These are phyloP conservation scores for Atta colombica DNA, from an alignment of 1,140 invertebrate species.

Conservation along the genomic window DNA sequence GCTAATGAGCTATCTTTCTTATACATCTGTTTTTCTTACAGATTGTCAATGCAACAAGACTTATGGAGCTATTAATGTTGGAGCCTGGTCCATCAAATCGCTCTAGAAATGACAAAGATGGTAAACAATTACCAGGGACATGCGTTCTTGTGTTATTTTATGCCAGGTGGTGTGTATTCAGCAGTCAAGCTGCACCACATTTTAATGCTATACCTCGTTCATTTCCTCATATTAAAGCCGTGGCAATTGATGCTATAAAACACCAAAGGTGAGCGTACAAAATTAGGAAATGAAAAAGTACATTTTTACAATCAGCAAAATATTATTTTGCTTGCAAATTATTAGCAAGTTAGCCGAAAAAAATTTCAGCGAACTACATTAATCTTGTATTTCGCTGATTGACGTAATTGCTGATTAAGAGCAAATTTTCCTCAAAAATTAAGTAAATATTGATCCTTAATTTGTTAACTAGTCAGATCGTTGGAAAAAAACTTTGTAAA, in stretches of 20 bases:
- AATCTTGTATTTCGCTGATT: too few relatives aligned
- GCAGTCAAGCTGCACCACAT: constrained; percentile 94
- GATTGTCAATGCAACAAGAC: constrained; percentile 88
- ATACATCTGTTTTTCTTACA: constrained; percentile 69
- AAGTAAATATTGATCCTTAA: too few relatives aligned
- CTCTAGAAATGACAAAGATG: constrained; percentile 79
- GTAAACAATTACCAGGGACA: constrained; percentile 87
- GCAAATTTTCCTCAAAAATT: too few relatives aligned
- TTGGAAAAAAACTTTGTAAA: too few relatives aligned
- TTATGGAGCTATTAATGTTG: constrained; percentile 87
- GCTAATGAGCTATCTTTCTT: neutral
- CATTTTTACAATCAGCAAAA: too few relatives aligned
- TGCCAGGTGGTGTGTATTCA: constrained; percentile 95
- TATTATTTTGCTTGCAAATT: too few relatives aligned
- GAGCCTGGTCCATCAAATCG: constrained; percentile 86
- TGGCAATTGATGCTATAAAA: constrained; percentile 95
- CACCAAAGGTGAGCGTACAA: constrained; percentile 89
- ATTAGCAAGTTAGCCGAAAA: too few relatives aligned
- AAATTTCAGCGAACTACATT: too few relatives aligned
- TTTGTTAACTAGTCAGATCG: too few relatives aligned
- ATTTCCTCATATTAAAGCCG: constrained; percentile 95
- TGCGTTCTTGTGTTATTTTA: constrained; percentile 96
- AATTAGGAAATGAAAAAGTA: neutral
- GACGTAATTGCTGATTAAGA: too few relatives aligned
- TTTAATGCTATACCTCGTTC: constrained; percentile 95